These are phyloP conservation scores for Galeopsomyia nigrocyanea DNA, from an alignment of 2,888 invertebrate genomes.

Conservation along the genomic window DNA sequence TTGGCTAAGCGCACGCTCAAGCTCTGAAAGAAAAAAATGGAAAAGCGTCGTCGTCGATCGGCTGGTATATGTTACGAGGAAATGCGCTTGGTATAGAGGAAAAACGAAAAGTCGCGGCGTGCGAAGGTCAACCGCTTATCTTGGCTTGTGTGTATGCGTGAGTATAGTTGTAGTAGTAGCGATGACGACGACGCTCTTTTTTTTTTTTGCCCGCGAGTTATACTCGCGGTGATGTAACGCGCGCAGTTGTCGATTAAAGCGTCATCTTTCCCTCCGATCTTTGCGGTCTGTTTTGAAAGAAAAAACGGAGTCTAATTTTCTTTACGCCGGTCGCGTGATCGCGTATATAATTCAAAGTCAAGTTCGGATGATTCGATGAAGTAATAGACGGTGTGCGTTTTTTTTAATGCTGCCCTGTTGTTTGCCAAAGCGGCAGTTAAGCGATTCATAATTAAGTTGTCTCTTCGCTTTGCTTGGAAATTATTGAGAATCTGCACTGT, in stretches of 20 bases:
- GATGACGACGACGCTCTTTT: slow-evolving; percentile 48
- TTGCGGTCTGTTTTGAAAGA: background rate
- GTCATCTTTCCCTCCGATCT: slow-evolving; percentile 28
- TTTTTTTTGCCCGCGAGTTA: slow-evolving; percentile 28
- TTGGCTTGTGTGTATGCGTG: slow-evolving; percentile 48
- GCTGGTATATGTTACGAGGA: slow-evolving; percentile 8
- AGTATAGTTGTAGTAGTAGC: slow-evolving; percentile 49
- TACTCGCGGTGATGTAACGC: slow-evolving; percentile 36
- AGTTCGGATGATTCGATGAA: too few species aligned
- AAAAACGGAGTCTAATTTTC: too few species aligned
- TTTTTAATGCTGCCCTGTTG: too few species aligned
- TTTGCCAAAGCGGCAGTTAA: too few species aligned
- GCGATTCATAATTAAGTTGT: too few species aligned
- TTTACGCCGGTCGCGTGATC: too few species aligned
- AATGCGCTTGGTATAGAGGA: slow-evolving; percentile 13
- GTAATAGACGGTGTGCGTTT: too few species aligned
- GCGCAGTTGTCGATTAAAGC: slow-evolving; percentile 29
- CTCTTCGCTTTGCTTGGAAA: too few species aligned
- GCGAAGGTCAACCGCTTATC: slow-evolving; percentile 57
- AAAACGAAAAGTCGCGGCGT: slow-evolving; percentile 41
- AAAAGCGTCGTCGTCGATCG: background rate
- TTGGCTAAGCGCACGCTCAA: background rate
- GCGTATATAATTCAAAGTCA: too few species aligned
- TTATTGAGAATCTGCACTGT: too few species aligned
- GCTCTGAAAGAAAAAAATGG: background rate